phyloP scores from a whole-genome alignment of 2,888 invertebrate genomes.

The Calliopum simillimum region DNA sequence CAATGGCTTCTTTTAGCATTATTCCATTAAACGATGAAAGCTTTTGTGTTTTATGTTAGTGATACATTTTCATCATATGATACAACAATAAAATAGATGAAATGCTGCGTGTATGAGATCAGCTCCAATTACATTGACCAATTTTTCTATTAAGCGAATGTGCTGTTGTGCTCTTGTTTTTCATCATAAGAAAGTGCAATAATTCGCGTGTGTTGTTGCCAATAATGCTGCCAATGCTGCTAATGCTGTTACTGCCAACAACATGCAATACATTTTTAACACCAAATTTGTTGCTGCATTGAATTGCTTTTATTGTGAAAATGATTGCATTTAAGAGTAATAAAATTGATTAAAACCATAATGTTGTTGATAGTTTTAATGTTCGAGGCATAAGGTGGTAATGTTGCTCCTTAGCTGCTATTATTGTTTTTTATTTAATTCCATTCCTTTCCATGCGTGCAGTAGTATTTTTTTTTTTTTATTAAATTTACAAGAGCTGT shows the following conservation, averaged over 20 bases:
- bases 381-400: not conserved
- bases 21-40: too few species aligned
- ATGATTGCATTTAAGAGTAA: not conserved
- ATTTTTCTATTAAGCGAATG: not conserved
- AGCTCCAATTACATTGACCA: constrained; percentile 1
- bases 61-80: too few species aligned
- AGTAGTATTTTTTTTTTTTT: too few species aligned
- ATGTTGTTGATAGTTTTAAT: not conserved
- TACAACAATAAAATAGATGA: too few species aligned
- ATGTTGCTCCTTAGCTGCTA: not conserved
- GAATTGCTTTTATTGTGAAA: not conserved
- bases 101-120: not conserved
- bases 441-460: too few species aligned
- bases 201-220: not conserved
- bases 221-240: not conserved
- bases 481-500: too few species aligned
- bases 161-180: not conserved
- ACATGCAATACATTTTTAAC: not conserved
- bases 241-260: not conserved
- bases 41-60: too few species aligned
- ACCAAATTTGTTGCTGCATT: not conserved
- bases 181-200: not conserved
- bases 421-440: not conserved
- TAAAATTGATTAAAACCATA: not conserved
- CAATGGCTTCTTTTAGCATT: too few species aligned